A percentile compares a stretch with the other conserved stretches of the same genome.
Evolutionary conservation across 2,888 invertebrate species (phyloP).

Genomic region (Panorpa germanica): DNA sequence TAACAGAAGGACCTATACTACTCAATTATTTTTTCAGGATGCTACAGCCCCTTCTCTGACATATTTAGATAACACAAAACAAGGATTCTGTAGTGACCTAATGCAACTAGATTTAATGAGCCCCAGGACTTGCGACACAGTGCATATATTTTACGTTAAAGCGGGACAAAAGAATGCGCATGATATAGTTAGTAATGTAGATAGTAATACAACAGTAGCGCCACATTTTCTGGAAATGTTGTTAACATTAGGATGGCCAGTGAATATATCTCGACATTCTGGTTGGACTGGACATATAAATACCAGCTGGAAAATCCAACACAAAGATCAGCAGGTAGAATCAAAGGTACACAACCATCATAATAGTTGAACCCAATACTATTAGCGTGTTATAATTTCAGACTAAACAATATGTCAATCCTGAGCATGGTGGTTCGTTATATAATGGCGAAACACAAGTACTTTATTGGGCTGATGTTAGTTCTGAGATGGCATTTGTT

Average conservation of each 20-base stretch:
- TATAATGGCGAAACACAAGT: slow-evolving; percentile 75
- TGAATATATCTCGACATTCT: slow-evolving; percentile 66
- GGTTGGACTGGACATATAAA: slow-evolving; percentile 88
- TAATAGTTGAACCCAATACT: too few relatives aligned
- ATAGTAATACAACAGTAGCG: slow-evolving; percentile 22
- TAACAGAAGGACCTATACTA: too few relatives aligned
- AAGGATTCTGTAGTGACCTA: slow-evolving; percentile 62
- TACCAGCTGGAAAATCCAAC: slow-evolving; percentile 57
- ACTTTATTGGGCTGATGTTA: slow-evolving; percentile 90
- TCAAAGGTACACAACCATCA: slow-evolving; percentile 9
- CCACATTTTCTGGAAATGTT: slow-evolving; percentile 38
- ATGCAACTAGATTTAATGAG: slow-evolving; percentile 71
- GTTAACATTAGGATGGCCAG: slow-evolving; percentile 72
- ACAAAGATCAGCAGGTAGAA: slow-evolving; percentile 12
- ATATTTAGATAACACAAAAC: slow-evolving; percentile 21
- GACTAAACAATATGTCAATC: slow-evolving; percentile 17
- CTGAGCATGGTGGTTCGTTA: slow-evolving; percentile 38
- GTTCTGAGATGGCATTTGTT: slow-evolving; percentile 87
- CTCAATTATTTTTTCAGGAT: slow-evolving; percentile 5
- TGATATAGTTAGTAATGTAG: slow-evolving; percentile 48
- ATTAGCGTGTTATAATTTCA: too few relatives aligned
- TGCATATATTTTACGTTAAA: slow-evolving; percentile 85
- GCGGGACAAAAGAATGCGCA: slow-evolving; percentile 59
- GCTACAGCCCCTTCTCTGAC: slow-evolving; percentile 18
- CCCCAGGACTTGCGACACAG: slow-evolving; percentile 75